Conservation (phyloP, 2,888 invertebrate species). For the Heliconius ethilla region DNA sequence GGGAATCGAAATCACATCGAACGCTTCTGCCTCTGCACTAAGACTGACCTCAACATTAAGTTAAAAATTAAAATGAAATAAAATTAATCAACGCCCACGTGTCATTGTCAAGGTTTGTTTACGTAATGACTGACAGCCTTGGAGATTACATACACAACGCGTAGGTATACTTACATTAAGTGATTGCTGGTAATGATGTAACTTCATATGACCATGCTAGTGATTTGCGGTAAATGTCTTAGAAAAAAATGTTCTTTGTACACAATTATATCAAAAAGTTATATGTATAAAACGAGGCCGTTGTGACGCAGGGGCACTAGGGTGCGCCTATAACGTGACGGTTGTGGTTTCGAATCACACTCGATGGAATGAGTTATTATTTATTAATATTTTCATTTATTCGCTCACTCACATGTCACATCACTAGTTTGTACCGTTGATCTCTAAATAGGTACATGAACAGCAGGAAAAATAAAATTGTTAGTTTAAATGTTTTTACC, state of each 20-base stretch:
- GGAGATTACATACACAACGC: constrained; percentile 36
- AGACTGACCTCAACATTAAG: not conserved
- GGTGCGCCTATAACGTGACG: too few relatives aligned
- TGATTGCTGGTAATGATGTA: constrained; percentile 30
- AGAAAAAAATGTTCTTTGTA: too few relatives aligned
- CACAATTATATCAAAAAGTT: too few relatives aligned
- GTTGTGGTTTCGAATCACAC: too few relatives aligned
- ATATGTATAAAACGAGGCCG: too few relatives aligned
- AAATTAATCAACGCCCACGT: constrained; percentile 33
- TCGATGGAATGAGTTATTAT: too few relatives aligned
- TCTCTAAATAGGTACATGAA: not conserved
- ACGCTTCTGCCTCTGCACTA: too few relatives aligned
- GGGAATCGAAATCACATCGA: too few relatives aligned
- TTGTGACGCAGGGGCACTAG: too few relatives aligned
- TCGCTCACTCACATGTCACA: not conserved
- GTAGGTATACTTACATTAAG: constrained; percentile 26
- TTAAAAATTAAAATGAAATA: not conserved
- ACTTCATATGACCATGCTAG: not conserved
- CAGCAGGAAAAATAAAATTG: not conserved
- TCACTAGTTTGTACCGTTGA: not conserved
- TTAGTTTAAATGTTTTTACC: not conserved
- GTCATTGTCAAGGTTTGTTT: constrained; percentile 48
- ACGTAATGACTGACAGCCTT: constrained; percentile 42
- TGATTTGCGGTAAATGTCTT: not conserved
- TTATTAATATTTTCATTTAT: too few relatives aligned